A percentile compares a stretch with the other conserved stretches of the same genome.
phyloP scores from a whole-genome alignment of 37 sponge, comb jelly and placozoan species.

The Halisarca cf. caerulea region DNA sequence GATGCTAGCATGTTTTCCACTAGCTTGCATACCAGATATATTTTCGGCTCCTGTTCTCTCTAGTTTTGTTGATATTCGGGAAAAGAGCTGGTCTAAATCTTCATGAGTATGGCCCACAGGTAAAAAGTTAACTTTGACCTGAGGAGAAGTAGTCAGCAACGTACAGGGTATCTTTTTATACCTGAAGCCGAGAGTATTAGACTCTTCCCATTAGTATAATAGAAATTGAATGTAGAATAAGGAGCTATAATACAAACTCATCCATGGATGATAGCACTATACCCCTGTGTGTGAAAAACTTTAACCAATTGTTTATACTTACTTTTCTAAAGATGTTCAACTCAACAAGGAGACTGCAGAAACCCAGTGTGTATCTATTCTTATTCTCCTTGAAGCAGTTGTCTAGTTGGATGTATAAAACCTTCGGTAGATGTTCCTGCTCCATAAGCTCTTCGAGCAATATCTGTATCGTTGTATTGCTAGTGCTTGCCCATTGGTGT shows the following conservation, averaged over 20 bases:
- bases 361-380: slow-evolving; percentile 11
- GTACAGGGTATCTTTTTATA: too few species aligned
- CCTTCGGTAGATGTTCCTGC: neutral
- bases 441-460: neutral
- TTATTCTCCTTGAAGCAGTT: slow-evolving; percentile 43
- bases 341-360: slow-evolving; percentile 18
- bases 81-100: slow-evolving; percentile 36
- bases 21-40: neutral
- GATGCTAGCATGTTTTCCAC: too few species aligned
- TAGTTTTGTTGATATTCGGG: neutral
- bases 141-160: neutral
- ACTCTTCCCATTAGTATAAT: too few species aligned
- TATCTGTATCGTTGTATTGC: neutral
- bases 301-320: neutral
- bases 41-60: slow-evolving; percentile 30
- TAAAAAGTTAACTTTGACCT: slow-evolving; percentile 23
- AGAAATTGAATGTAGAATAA: too few species aligned
- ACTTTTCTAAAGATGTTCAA: slow-evolving; percentile 19
- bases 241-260: too few species aligned
- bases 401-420: slow-evolving; percentile 45
- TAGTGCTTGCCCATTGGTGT: slow-evolving; percentile 18
- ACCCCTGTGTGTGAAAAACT: too few species aligned
- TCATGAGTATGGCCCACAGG: slow-evolving; percentile 43
- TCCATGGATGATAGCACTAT: too few species aligned
- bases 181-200: too few species aligned